Evolutionary conservation across 2,113 vertebrate genomes (phyloP).

Genomic region (Eretmodus cyanostictus): DNA sequence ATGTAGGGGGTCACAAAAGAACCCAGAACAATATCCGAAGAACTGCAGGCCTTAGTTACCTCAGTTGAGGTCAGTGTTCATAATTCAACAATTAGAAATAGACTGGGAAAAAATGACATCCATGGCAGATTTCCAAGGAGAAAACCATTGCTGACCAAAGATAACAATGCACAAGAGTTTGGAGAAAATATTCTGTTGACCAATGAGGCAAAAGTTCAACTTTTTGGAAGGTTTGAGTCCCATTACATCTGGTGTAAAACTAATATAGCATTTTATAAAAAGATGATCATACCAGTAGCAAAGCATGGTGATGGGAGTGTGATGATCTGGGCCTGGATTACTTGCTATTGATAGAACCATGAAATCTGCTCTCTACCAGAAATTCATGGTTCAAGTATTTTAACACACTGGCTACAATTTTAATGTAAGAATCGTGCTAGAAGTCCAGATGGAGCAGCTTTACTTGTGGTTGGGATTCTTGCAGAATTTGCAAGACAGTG

Average conservation of each 20-base stretch:
- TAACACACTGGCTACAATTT: neutral
- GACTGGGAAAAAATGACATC: neutral
- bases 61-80: neutral
- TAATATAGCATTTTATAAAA: neutral
- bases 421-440: neutral
- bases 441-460: neutral
- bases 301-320: neutral
- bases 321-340: neutral
- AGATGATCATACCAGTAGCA: neutral
- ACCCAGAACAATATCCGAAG: neutral
- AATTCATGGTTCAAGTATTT: neutral
- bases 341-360: neutral
- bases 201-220: neutral
- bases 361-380: neutral
- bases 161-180: neutral
- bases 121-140: neutral
- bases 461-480: neutral
- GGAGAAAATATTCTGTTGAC: neutral
- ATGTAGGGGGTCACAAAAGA: neutral
- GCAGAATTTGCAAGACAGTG: neutral
- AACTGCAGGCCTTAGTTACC: neutral
- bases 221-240: neutral
- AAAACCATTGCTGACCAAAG: neutral
- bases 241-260: neutral
- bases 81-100: neutral